Evolutionary conservation across 1,140 invertebrate species (phyloP), one percentile per base, ranked within the genome.

Genomic region (Streblospio benedicti): DNA sequence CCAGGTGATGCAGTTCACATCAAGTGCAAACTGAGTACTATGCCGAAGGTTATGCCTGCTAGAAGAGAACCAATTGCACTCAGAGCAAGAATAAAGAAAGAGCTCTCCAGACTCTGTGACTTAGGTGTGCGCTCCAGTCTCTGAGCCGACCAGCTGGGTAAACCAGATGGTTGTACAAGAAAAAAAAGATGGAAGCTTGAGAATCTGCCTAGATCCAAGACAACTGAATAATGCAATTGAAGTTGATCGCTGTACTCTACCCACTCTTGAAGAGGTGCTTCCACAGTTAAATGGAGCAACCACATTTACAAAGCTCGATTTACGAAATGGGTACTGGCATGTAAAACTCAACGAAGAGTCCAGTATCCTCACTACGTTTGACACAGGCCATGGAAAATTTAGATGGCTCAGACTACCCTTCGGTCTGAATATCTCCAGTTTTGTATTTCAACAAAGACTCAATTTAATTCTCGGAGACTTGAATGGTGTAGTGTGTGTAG

Each of bases 361-460:
- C 12, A 64, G 62, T 60, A n/a, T 51, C 25, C 35, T 71, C 18
- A 69, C 65, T 4, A 68, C 68, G 20, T 62, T 62, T 44, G 32
- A 62, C 30, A 66, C 65, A n/a, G 57, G 56, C 5, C 66, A 64
- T 53, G 65, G 65, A 1, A 27, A 65, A 4, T 68, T 52, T 33
- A 32, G 65, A 47, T 66, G 58, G 58, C 18, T 20, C 2, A 2
- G 65, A 43, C 47, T 65, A 31, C 65, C 61, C 20, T 69, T 64
- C 38, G 63, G 67, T 4, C n/a, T 60, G 6, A 50, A 33, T 25
- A 61, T 63, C 12, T 47, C 38, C 23, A 43, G 52, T 9, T 72
- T 75, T 59, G 62, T 71, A 4, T 79, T 77, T 64, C 69, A 75
- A 54, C 61, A n/a, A n/a, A n/a, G n/a, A n/a, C n/a, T n/a, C n/a